Base-by-base conservation (phyloP, 2,113 vertebrate genomes). In the Amphiprion ocellaris region DNA sequence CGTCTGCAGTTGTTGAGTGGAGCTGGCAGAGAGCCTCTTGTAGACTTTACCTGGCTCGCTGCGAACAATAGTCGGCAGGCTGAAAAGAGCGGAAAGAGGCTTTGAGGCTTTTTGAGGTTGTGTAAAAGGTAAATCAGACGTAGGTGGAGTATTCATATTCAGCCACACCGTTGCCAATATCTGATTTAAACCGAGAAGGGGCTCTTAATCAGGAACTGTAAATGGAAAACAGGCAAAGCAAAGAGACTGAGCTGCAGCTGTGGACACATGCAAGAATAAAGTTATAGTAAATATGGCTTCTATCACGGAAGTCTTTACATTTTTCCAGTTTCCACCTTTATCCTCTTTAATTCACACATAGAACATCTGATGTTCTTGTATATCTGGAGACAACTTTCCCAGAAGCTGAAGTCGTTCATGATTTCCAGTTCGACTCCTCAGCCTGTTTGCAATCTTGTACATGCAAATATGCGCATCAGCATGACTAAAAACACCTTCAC, bases 11-110 rank as follows among this genome's bases (percentile, higher is more conserved):
- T 61, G 74, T 61, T 46, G 58, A 53, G 55, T 16, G 77, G 74
- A 79, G 28, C 49, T 88, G 86, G 82, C 81, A 69, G 72, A 74
- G 30, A 66, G 71, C 52, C 77, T 74, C 55, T 46, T 60, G 14
- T 1, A 69, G 63, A 73, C 68, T 79, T 63, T 52, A 71, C 65
- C 77, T 70, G 69, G 63, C 60, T 9, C 47, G n/a, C 24, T 39
- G 79, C 54, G 78, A 69, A 81, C 67, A 75, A 41, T 26, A 64
- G 74, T 58, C 30, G 58, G n/a, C 7, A 0, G 30, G 54, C 63
- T 50, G 16, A 47, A 72, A 21, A 47, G 12, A 76, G 61, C 5
- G 2, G 39, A 62, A 19, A 67, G 58, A 49, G 5, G 19, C 41
- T 72, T 68, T 82, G 50, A 69, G 66, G 47, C 24, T 71, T 69